A percentile compares a stretch with the other conserved stretches of the same genome.
Conservation (phyloP, 2,888 invertebrate species). For the Rutpela maculata region DNA sequence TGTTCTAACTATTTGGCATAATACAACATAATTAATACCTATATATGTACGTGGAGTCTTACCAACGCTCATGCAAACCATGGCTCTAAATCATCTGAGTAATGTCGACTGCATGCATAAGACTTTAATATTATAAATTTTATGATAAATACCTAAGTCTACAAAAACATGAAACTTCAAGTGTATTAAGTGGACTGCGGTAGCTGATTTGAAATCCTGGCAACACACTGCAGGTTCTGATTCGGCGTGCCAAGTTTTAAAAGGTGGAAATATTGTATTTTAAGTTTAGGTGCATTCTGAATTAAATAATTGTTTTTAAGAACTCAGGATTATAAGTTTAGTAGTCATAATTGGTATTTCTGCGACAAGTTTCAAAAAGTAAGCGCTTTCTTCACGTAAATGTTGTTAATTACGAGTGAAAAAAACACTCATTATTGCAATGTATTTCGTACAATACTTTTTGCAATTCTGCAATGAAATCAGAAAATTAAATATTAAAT, state of each 20-base stretch:
- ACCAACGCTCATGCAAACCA: constrained; percentile 68
- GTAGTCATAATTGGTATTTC: too few species aligned
- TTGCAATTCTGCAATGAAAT: too few species aligned
- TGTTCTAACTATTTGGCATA: not conserved
- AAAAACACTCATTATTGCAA: too few species aligned
- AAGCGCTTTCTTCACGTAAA: too few species aligned
- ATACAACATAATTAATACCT: constrained; percentile 13
- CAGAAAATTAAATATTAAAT: too few species aligned
- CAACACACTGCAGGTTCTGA: not conserved
- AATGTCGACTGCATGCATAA: constrained; percentile 67
- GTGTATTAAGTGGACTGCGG: constrained; percentile 1
- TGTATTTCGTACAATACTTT: too few species aligned
- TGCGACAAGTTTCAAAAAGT: too few species aligned
- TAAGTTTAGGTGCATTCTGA: not conserved
- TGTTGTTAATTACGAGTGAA: too few species aligned
- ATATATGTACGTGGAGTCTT: constrained; percentile 10
- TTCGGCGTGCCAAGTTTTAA: not conserved
- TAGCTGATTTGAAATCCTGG: not conserved
- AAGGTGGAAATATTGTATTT: not conserved
- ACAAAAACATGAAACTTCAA: constrained; percentile 22
- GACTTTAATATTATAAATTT: constrained; percentile 25
- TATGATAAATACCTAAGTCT: constrained; percentile 8
- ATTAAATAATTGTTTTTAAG: not conserved
- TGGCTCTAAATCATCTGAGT: constrained; percentile 67
- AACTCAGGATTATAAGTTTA: too few species aligned